Percentiles rank a stretch among this genome's conserved stretches.
These are phyloP conservation scores for Myotis pilosus DNA, from an alignment of 2,797 vertebrate species.

Conservation along the genomic window DNA sequence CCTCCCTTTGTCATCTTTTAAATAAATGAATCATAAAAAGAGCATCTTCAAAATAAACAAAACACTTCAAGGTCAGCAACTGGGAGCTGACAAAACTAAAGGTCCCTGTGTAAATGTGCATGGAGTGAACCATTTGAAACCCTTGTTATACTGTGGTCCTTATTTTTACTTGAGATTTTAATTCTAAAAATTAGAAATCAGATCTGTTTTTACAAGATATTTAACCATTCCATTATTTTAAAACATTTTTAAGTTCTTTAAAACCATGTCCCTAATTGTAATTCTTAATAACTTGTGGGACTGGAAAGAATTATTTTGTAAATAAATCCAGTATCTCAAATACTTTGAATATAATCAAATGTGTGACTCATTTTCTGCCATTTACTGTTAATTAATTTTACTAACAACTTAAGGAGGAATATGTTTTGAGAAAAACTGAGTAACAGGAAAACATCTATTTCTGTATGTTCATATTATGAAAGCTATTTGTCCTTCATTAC, in stretches of 20 bases:
- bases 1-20: background rate
- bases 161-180: conserved; percentile 57
- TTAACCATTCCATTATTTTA: conserved; percentile 48
- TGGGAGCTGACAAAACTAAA: background rate
- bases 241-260: conserved; percentile 67
- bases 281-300: background rate
- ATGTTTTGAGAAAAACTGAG: background rate
- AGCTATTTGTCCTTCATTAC: background rate
- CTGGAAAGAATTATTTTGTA: background rate
- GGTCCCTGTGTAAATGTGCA: too few species aligned
- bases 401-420: background rate
- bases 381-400: conserved; percentile 27
- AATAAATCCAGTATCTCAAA: background rate
- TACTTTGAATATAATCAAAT: background rate
- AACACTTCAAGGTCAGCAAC: background rate
- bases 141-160: conserved; percentile 87
- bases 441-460: background rate
- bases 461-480: background rate
- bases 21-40: background rate
- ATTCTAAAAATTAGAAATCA: conserved; percentile 56
- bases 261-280: conserved; percentile 51
- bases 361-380: background rate
- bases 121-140: conserved; percentile 74
- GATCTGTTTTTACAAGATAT: conserved; percentile 42
- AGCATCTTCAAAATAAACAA: background rate